Evolutionary conservation across 2,888 invertebrate species (phyloP).

Genomic region (Drosophila buzzatii): DNA sequence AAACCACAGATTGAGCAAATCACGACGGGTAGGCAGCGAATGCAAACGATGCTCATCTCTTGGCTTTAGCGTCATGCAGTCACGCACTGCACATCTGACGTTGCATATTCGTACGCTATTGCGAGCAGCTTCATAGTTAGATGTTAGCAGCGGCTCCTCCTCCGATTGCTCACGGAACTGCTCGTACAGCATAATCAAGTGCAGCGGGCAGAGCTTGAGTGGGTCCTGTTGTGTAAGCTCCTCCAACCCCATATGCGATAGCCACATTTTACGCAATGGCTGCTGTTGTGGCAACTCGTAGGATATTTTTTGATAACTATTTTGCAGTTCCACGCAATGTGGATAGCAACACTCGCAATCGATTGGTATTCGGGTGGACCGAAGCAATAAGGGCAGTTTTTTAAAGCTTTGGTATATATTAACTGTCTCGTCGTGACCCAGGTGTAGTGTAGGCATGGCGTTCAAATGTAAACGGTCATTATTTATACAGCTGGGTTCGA

Average conservation of each 20-base stretch:
- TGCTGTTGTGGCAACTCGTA: slow-evolving; percentile 58
- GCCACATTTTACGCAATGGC: slow-evolving; percentile 51
- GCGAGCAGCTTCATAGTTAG: slow-evolving; percentile 48
- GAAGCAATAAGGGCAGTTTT: slow-evolving; percentile 14
- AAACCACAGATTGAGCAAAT: slow-evolving; percentile 71
- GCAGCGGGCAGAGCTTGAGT: slow-evolving; percentile 65
- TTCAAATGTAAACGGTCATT: slow-evolving; percentile 39
- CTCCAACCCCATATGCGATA: slow-evolving; percentile 39
- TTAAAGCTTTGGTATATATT: slow-evolving; percentile 32
- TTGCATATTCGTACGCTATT: slow-evolving; percentile 51
- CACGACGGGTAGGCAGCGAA: slow-evolving; percentile 61
- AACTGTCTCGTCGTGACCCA: slow-evolving; percentile 59
- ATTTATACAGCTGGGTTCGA: slow-evolving; percentile 54
- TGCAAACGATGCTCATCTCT: slow-evolving; percentile 64
- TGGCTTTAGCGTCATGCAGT: slow-evolving; percentile 50
- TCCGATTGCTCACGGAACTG: slow-evolving; percentile 33
- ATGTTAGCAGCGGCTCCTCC: slow-evolving; percentile 22
- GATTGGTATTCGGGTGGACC: slow-evolving; percentile 11
- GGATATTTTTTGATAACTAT: slow-evolving; percentile 31
- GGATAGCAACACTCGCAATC: slow-evolving; percentile 63
- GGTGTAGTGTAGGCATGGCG: slow-evolving; percentile 68
- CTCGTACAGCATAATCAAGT: slow-evolving; percentile 41
- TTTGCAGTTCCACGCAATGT: slow-evolving; percentile 57
- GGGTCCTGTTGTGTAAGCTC: slow-evolving; percentile 1
- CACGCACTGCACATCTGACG: slow-evolving; percentile 61